Evolutionary conservation across 37 sponge, comb jelly and placozoan genomes (phyloP).

Genomic region (Halichondria panicea): DNA sequence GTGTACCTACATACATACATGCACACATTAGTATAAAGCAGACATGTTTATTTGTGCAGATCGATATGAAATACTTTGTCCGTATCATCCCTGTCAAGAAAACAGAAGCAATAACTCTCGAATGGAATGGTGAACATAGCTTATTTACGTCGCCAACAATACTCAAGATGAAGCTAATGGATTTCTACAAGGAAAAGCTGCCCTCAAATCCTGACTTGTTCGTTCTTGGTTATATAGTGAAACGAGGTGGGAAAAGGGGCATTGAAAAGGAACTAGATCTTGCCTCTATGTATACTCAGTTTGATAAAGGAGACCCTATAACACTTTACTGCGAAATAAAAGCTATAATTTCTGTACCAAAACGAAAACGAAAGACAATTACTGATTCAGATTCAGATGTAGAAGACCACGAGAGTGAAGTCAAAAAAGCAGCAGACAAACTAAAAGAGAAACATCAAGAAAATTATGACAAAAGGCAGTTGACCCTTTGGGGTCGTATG

Average conservation of each 20-base stretch:
- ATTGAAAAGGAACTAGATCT: neutral
- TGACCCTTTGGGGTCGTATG: constrained; percentile 4
- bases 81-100: neutral
- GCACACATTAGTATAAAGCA: neutral
- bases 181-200: neutral
- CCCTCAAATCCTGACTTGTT: neutral
- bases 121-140: neutral
- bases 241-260: neutral
- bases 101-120: neutral
- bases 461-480: neutral
- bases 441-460: neutral
- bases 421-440: neutral
- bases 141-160: neutral
- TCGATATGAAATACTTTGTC: neutral
- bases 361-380: neutral
- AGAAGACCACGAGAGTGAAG: neutral
- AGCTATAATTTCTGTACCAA: neutral
- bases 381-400: neutral
- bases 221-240: neutral
- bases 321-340: neutral
- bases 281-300: too few relatives aligned
- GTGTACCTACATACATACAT: too few relatives aligned
- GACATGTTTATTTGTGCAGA: neutral
- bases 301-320: too few relatives aligned
- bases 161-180: neutral